Conservation (phyloP, 2,888 invertebrate genomes). For the Rhogogaster chlorosoma region DNA sequence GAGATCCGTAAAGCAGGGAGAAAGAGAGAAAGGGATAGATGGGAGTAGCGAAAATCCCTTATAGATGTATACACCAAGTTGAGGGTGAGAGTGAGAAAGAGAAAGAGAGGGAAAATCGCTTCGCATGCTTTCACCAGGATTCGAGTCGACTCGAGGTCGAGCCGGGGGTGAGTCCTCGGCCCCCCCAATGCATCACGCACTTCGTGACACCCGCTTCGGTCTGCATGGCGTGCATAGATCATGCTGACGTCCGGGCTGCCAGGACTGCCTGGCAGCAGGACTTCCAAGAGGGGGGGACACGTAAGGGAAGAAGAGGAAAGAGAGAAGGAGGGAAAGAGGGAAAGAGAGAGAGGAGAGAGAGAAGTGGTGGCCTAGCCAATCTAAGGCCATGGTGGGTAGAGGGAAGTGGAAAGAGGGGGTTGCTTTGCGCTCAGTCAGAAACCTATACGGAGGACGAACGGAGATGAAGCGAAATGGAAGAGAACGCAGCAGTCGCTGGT, state of each 20-base stretch:
- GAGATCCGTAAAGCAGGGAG: not conserved
- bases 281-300: constrained; percentile 24
- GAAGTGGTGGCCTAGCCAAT: constrained; percentile 49
- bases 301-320: constrained; percentile 8
- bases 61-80: not conserved
- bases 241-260: constrained; percentile 66
- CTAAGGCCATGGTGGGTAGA: constrained; percentile 30
- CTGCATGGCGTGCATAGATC: constrained; percentile 70
- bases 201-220: constrained; percentile 67
- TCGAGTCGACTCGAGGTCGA: constrained; percentile 44
- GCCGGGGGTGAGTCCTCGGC: constrained; percentile 46
- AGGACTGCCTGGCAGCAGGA: constrained; percentile 55
- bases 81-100: not conserved
- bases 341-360: constrained; percentile 54
- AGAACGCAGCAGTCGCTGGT: constrained; percentile 36
- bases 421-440: constrained; percentile 28
- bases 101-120: constrained; percentile 30
- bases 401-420: not conserved
- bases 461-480: constrained; percentile 41
- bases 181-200: constrained; percentile 69
- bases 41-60: not conserved
- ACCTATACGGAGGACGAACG: constrained; percentile 34
- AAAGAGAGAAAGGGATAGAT: not conserved
- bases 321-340: constrained; percentile 36
- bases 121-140: constrained; percentile 39